Base-by-base conservation (phyloP, 2,113 vertebrate species). In the Tenrec ecaudatus region DNA sequence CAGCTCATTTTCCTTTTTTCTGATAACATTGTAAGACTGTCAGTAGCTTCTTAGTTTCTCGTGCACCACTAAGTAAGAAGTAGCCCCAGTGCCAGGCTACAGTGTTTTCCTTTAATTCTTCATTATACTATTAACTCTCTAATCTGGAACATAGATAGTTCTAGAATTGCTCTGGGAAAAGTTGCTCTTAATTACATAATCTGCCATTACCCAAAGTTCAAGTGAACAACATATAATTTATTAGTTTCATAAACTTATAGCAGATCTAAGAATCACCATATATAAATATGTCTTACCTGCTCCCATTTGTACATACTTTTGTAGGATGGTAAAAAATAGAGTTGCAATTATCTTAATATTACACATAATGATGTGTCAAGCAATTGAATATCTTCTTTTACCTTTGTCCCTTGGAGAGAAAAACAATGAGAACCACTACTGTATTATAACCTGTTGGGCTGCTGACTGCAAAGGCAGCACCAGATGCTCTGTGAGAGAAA, bases 71-170 rank as follows among this genome's bases (percentile, higher is more conserved):
- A 85, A 91, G 23, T 92, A 87, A 84, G 79, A 84, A 80, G 47
- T 53, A 81, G 29, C 36, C 36, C 71, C 20, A 80, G 20, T 88
- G 36, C 19, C 76, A 92, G 84, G 19, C 36, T 90, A 77, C 11
- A 16, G 47, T 94, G n/a, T 90, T 90, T 23, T 82, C 33, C 29
- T 86, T 94, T 73, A 75, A 40, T 92, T 88, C 40, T 94, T 95
- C 33, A 43, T 91, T 57, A 62, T 88, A 16, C 58, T 58, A 0
- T 92, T 92, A 87, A 89, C 36, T 87, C 47, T 94, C 40, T 12
- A 77, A 0, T 76, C 53, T 92, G 93, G 76, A 77, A 80, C 17
- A 27, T 78, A 11, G 31, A n/a, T 47, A 43, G 71, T 53, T 84
- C 27, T 88, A 60, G 60, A 68, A 87, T 94, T 92, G 88, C 80